phyloP scores from a whole-genome alignment of 1,140 invertebrate species.

The Meloidogyne exigua region DNA sequence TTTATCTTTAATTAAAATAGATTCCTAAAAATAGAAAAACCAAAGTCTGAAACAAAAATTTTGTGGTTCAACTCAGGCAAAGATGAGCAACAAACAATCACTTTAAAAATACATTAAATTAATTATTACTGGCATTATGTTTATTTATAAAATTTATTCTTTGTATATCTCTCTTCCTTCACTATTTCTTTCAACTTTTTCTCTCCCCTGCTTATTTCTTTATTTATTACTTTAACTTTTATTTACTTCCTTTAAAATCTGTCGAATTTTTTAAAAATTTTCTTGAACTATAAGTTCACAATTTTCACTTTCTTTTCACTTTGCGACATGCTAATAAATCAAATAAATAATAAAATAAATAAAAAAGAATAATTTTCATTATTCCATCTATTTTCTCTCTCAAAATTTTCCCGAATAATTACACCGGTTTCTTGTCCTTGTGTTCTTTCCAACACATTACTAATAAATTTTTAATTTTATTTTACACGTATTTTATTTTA shows the following conservation, averaged over 20 bases:
- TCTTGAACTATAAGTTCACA: neutral
- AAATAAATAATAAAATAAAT: neutral
- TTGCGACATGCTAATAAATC: neutral
- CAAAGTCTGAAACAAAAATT: neutral
- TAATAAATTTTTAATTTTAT: neutral
- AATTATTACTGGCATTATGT: neutral
- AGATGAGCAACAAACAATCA: neutral
- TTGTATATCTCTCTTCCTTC: neutral
- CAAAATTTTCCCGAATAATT: neutral
- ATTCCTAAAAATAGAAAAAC: neutral
- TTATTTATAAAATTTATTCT: neutral
- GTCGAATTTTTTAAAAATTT: no score
- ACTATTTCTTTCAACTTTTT: neutral
- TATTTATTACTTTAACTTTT: neutral
- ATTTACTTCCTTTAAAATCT: no score
- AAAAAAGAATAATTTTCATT: neutral
- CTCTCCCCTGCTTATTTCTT: neutral
- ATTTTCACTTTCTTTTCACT: neutral
- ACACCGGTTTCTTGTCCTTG: neutral
- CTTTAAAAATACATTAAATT: neutral
- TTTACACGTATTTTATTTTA: neutral
- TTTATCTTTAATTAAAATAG: constrained; percentile 21
- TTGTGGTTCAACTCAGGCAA: neutral
- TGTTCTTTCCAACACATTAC: neutral
- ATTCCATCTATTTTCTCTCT: neutral